Percentiles rank a stretch among this genome's conserved stretches.
These are phyloP conservation scores for Rhea americana DNA, from an alignment of 2,113 vertebrate genomes.

Conservation along the genomic window DNA sequence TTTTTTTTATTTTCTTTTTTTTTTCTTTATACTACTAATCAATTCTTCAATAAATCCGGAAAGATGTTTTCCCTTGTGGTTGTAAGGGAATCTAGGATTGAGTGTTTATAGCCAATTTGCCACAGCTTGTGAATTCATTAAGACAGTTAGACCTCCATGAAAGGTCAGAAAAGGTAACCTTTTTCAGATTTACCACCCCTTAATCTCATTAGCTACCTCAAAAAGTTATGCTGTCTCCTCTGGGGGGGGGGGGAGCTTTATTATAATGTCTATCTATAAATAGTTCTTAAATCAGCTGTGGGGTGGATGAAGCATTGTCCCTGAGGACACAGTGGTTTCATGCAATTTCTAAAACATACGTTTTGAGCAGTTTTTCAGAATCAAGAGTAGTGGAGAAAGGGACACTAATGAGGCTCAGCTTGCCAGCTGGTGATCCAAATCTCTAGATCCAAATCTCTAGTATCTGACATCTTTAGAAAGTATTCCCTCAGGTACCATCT, in stretches of 20 bases:
- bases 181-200: slow-evolving; percentile 27
- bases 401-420: neutral
- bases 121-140: neutral
- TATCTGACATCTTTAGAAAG: neutral
- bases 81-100: neutral
- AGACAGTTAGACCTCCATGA: neutral
- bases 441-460: neutral
- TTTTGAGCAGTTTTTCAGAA: slow-evolving; percentile 30
- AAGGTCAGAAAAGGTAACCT: slow-evolving; percentile 36
- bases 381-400: neutral
- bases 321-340: neutral
- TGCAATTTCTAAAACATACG: neutral
- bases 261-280: slow-evolving; percentile 9
- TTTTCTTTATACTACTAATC: neutral
- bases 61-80: neutral
- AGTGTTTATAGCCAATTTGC: neutral
- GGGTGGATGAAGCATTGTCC: neutral
- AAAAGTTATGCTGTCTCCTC: slow-evolving; percentile 22
- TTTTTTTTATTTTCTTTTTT: neutral
- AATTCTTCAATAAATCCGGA: neutral
- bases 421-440: neutral
- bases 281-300: neutral
- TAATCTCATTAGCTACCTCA: slow-evolving; percentile 36
- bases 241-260: neutral
- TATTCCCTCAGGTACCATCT: neutral